Percentiles rank a stretch among this genome's conserved stretches.
These are phyloP conservation scores for Eumerus sabulonum DNA, from an alignment of 2,888 invertebrate genomes.

Conservation along the genomic window DNA sequence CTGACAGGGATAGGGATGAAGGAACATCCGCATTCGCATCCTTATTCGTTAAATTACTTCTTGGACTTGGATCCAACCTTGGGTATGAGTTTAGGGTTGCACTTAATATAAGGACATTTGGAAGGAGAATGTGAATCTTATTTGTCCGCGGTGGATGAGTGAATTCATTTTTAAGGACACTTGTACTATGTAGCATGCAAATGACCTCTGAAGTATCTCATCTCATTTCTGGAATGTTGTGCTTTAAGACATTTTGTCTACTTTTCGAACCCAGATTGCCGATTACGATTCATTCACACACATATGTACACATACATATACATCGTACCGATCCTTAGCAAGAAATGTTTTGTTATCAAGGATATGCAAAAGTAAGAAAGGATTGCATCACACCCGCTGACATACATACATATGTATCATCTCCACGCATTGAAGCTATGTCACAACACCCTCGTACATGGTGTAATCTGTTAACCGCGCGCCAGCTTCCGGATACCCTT, in stretches of 20 bases:
- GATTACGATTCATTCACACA: slow-evolving; percentile 39
- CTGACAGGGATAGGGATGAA: background rate
- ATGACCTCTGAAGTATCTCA: slow-evolving; percentile 25
- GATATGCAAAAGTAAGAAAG: background rate
- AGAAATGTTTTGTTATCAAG: slow-evolving; percentile 1
- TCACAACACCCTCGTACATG: slow-evolving; percentile 39
- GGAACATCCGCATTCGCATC: slow-evolving; percentile 31
- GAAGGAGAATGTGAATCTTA: slow-evolving; percentile 41
- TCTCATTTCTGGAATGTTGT: background rate
- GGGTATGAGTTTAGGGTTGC: slow-evolving; percentile 4
- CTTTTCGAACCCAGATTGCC: slow-evolving; percentile 3
- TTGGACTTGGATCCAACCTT: slow-evolving; percentile 41
- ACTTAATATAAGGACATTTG: slow-evolving; percentile 33
- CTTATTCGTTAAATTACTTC: slow-evolving; percentile 53
- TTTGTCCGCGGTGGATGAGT: slow-evolving; percentile 40
- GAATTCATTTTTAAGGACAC: slow-evolving; percentile 17
- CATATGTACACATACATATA: no score
- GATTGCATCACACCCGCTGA: background rate
- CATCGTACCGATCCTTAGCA: background rate
- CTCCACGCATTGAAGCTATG: slow-evolving; percentile 27
- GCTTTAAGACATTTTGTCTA: slow-evolving; percentile 12
- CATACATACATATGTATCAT: slow-evolving; percentile 2
- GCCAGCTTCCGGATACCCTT: slow-evolving; percentile 1
- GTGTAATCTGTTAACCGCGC: slow-evolving; percentile 28
- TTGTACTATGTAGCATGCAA: slow-evolving; percentile 29